Evolutionary conservation across 2,797 vertebrate species (phyloP).

Genomic region (Valencia hispanica): DNA sequence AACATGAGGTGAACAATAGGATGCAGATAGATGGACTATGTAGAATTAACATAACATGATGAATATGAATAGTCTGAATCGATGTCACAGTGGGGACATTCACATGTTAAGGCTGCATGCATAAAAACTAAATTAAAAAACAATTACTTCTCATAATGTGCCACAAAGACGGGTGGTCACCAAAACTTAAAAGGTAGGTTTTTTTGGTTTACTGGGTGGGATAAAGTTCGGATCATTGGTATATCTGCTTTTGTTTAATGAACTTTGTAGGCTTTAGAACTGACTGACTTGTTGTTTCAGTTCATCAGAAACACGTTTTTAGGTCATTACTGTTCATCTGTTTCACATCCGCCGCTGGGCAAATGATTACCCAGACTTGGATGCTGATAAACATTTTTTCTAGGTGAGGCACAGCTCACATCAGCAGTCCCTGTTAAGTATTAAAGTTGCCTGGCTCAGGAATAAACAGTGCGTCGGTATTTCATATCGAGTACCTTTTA

Average conservation of each 20-base stretch:
- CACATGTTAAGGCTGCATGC: no score
- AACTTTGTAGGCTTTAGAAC: background rate
- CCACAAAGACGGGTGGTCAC: no score
- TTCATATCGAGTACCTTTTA: background rate
- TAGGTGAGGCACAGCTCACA: constrained; percentile 44
- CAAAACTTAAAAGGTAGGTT: no score
- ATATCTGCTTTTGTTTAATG: background rate
- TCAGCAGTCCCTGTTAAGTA: constrained; percentile 51
- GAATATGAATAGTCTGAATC: no score
- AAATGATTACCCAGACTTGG: constrained; percentile 63
- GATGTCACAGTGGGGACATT: no score
- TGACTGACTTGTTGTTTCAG: background rate
- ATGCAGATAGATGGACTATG: no score
- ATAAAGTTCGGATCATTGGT: no score
- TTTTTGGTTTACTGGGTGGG: no score
- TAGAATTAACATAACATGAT: no score
- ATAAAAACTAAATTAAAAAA: no score
- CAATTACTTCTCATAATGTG: no score
- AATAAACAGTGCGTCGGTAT: background rate
- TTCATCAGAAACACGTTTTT: background rate
- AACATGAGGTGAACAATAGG: no score
- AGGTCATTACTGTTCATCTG: background rate
- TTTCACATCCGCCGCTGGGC: constrained; percentile 40
- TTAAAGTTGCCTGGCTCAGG: constrained; percentile 1
- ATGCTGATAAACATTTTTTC: constrained; percentile 67